phyloP scores from a whole-genome alignment of 2,113 vertebrate species.

The Xenus cinereus region DNA sequence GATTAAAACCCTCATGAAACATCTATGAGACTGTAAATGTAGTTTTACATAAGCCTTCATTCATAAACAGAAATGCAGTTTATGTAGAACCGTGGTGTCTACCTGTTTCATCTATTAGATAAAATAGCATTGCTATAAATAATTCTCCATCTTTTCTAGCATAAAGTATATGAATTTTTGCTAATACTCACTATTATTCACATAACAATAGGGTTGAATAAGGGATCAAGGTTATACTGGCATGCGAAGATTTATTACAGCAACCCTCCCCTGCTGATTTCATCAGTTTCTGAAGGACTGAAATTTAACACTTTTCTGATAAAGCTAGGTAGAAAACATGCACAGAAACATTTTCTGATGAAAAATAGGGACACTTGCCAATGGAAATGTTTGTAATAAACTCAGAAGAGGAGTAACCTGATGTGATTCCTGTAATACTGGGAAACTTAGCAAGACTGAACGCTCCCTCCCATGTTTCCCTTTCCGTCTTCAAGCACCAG shows the following conservation, averaged over 20 bases:
- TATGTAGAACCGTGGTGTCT: neutral
- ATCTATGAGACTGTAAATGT: neutral
- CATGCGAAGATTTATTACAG: slow-evolving; percentile 7
- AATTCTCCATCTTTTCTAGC: neutral
- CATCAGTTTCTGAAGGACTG: neutral
- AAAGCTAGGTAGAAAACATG: neutral
- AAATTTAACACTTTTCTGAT: neutral
- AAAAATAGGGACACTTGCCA: neutral
- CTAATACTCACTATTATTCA: neutral
- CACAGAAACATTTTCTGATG: neutral
- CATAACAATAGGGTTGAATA: neutral
- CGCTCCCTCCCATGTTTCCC: neutral
- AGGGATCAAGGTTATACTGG: neutral
- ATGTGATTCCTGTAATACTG: neutral
- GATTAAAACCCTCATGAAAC: neutral
- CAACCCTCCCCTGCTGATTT: neutral
- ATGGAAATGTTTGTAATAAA: neutral
- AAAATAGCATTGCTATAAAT: neutral
- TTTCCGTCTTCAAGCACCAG: neutral
- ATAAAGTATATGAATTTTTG: neutral
- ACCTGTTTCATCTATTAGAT: neutral
- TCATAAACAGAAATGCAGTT: neutral
- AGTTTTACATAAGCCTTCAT: neutral
- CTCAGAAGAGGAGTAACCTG: neutral
- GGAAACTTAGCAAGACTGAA: neutral